phyloP scores from a whole-genome alignment of 2,113 vertebrate species.

The Plotosus lineatus region DNA sequence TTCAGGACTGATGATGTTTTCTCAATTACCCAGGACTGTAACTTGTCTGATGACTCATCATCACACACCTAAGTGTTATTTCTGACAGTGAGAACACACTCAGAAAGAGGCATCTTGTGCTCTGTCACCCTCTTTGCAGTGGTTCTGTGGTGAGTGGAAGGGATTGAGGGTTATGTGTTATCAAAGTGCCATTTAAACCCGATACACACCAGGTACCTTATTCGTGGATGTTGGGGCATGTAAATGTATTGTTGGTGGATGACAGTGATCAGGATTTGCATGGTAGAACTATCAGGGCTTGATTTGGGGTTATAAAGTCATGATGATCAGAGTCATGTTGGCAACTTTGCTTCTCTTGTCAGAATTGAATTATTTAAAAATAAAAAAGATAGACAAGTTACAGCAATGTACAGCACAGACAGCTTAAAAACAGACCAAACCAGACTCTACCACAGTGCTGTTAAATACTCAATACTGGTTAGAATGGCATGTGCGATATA shows the following conservation, averaged over 20 bases:
- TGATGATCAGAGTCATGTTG: too few relatives aligned
- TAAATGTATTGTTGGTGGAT: too few relatives aligned
- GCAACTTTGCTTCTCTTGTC: background rate
- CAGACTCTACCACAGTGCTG: background rate
- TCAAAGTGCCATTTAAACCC: slow-evolving; percentile 36
- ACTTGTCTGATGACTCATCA: background rate
- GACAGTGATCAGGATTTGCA: background rate
- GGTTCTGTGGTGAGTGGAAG: slow-evolving; percentile 7
- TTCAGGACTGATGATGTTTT: too few relatives aligned
- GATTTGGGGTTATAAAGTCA: background rate
- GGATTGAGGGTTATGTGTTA: background rate
- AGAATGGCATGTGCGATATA: too few relatives aligned
- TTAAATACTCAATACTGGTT: background rate
- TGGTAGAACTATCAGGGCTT: background rate
- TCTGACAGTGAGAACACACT: background rate
- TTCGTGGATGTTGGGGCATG: background rate
- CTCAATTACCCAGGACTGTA: background rate
- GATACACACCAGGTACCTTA: background rate
- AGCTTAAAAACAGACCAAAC: too few relatives aligned
- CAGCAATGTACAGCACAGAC: too few relatives aligned
- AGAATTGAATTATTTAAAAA: too few relatives aligned
- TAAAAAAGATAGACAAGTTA: too few relatives aligned
- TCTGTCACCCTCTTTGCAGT: background rate
- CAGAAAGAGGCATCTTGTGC: background rate
- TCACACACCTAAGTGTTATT: background rate